A percentile compares a stretch with the other conserved stretches of the same genome.
These are phyloP conservation scores for Hucho hucho DNA, from an alignment of 2,113 vertebrate genomes.

Conservation along the genomic window DNA sequence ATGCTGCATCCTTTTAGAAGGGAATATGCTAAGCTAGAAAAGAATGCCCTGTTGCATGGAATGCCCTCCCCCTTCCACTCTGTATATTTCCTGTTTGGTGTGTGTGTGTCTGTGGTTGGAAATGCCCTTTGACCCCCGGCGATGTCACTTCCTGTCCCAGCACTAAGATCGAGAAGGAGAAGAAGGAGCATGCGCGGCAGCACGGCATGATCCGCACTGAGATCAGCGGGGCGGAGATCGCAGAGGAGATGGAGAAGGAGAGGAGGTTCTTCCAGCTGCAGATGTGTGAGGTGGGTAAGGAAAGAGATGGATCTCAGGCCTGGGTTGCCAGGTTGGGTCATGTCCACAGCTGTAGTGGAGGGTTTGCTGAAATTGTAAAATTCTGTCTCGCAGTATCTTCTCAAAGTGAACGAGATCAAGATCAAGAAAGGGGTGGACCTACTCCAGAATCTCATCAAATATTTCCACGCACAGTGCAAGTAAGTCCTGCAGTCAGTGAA, in stretches of 20 bases:
- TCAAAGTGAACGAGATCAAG: conserved; percentile 99
- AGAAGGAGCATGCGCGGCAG: conserved; percentile 95
- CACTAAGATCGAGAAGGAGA: conserved; percentile 99
- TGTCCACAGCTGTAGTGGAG: too few species aligned
- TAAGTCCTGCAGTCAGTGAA: conserved; percentile 47
- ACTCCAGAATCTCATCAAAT: conserved; percentile 98
- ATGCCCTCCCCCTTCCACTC: conserved; percentile 3
- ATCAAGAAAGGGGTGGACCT: conserved; percentile 98
- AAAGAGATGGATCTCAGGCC: background rate
- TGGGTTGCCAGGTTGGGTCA: background rate
- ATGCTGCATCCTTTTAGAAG: conserved; percentile 26
- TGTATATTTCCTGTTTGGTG: conserved; percentile 18
- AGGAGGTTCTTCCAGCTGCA: conserved; percentile 96
- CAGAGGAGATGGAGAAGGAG: conserved; percentile 99
- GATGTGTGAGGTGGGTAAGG: conserved; percentile 89
- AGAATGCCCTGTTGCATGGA: conserved; percentile 70
- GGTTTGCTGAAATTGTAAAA: background rate
- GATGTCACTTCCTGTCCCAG: conserved; percentile 63
- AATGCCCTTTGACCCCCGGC: conserved; percentile 21
- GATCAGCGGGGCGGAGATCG: conserved; percentile 96
- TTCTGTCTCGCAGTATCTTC: conserved; percentile 69
- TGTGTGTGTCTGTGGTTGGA: conserved; percentile 4
- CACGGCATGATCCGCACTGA: conserved; percentile 98
- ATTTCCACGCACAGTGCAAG: conserved; percentile 95
- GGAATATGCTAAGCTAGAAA: conserved; percentile 44